Evolutionary conservation across 1,140 invertebrate genomes (phyloP).

Genomic region (Meloidogyne hapla): DNA sequence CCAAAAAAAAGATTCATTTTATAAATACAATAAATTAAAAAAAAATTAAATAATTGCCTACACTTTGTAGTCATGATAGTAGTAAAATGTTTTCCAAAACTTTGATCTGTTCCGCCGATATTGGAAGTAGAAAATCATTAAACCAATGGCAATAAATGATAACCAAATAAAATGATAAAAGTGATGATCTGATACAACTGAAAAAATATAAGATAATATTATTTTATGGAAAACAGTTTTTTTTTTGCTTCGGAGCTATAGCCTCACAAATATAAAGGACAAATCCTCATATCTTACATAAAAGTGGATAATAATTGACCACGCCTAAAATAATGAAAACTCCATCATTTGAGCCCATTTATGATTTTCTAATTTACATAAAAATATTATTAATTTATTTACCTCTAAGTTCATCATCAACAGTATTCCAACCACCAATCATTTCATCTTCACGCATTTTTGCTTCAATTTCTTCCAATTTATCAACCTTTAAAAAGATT

Average conservation of each 20-base stretch:
- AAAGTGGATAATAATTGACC: too few species aligned
- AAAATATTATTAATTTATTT: neutral
- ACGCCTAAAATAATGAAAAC: too few species aligned
- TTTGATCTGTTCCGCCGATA: slow-evolving; percentile 58
- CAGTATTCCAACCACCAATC: slow-evolving; percentile 45
- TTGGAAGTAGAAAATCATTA: slow-evolving; percentile 54
- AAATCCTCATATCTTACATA: too few species aligned
- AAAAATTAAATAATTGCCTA: slow-evolving; percentile 42
- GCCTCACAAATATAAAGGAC: too few species aligned
- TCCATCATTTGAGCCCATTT: too few species aligned
- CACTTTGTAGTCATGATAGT: slow-evolving; percentile 62
- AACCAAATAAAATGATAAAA: slow-evolving; percentile 51
- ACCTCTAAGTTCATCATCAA: slow-evolving; percentile 45
- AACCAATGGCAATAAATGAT: slow-evolving; percentile 42
- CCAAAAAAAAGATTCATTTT: neutral
- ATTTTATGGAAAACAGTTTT: too few species aligned
- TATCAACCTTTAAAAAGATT: slow-evolving; percentile 56
- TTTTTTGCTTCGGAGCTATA: too few species aligned
- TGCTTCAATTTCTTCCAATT: slow-evolving; percentile 55
- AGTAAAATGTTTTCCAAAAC: slow-evolving; percentile 63
- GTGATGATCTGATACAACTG: slow-evolving; percentile 33
- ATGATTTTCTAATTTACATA: too few species aligned
- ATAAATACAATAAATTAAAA: neutral
- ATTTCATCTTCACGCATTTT: slow-evolving; percentile 44
- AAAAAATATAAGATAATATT: neutral